Evolutionary conservation across 37 sponge, comb jelly and placozoan genomes (phyloP), one percentile per base, ranked within the genome.

Genomic region (Geodia barretti): DNA sequence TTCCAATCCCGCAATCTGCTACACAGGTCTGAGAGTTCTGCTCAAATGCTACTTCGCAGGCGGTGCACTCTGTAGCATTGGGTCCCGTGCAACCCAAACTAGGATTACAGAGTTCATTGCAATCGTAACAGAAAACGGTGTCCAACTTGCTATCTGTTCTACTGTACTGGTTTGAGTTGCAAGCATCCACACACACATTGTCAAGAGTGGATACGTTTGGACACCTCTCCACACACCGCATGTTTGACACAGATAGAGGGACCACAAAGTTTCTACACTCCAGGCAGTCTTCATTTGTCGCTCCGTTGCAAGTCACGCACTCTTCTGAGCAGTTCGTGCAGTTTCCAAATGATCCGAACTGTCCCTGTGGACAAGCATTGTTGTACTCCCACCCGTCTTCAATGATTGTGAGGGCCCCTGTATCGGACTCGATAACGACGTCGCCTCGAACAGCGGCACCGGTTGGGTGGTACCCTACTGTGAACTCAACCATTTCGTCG

Each of bases 21-120:
- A 74, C 61, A 35, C 92, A 91, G 9, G 73, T 69, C 11, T 74
- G 76, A 17, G 26, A 62, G 24, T 69, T 32, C 19, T 38, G 8
- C 11, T 83, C 80, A 7, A 41, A 39, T n/a, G 72, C 37, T 24
- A 64, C 2, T 19, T 30, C 31, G 71, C 93, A 92, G 2, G 43
- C 39, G 0, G 25, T 35, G 77, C 93, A 92, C 38, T 92, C 63
- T 4, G 68, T 62, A 17, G 76, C 41, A 3, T 67, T 39, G 1
- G 89, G 86, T 0, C 93, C 93, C 25, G 86, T 74, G 68, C 93
- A 92, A 39, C 86, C 69, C 11, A 69, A 61, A 3, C 65, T 60
- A 21, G 77, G 68, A 39, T 73, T 79, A 72, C 93, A 92, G 40
- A 47, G 59, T 0, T 40, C 1, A 66, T 47, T 66, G 35, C 93